Conservation (phyloP, 2,113 vertebrate species). For the Barbus barbus region DNA sequence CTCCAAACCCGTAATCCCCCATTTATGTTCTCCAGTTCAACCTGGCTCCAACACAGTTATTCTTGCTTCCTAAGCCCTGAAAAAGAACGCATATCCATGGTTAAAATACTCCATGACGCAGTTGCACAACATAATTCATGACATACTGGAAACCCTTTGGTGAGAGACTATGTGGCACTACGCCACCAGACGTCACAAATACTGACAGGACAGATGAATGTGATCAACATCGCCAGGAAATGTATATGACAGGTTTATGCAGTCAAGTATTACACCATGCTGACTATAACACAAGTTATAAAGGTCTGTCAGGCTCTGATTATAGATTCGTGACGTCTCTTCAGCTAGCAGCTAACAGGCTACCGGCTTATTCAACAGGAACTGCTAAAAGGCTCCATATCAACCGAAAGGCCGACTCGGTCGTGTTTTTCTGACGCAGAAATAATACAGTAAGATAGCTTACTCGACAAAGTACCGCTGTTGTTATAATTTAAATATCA, state of each 20-base stretch:
- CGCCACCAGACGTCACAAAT: conserved; percentile 35
- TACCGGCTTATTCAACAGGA: conserved; percentile 43
- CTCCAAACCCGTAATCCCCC: conserved; percentile 99
- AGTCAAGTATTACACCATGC: no score
- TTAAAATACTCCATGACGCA: conserved; percentile 23
- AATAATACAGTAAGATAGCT: not conserved
- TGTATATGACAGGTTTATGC: no score
- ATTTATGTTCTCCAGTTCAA: conserved; percentile 82
- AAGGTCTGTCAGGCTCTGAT: conserved; percentile 65
- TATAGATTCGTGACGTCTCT: conserved; percentile 77
- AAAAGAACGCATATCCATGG: conserved; percentile 1
- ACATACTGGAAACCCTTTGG: conserved; percentile 23
- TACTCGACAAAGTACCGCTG: not conserved
- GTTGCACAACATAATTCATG: not conserved
- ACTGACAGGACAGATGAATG: conserved; percentile 56
- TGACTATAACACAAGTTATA: not conserved
- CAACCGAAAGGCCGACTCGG: not conserved
- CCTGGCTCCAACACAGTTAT: conserved; percentile 72
- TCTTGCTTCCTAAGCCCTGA: conserved; percentile 75
- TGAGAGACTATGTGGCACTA: conserved; percentile 25
- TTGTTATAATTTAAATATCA: not conserved
- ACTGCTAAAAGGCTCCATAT: conserved; percentile 29
- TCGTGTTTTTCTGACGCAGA: conserved; percentile 16
- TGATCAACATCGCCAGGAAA: not conserved
- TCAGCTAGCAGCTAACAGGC: conserved; percentile 64